A percentile compares a stretch with the other conserved stretches of the same genome.
These are phyloP conservation scores for Sarcophaga carnaria DNA, from an alignment of 2,888 invertebrate species.

Conservation along the genomic window DNA sequence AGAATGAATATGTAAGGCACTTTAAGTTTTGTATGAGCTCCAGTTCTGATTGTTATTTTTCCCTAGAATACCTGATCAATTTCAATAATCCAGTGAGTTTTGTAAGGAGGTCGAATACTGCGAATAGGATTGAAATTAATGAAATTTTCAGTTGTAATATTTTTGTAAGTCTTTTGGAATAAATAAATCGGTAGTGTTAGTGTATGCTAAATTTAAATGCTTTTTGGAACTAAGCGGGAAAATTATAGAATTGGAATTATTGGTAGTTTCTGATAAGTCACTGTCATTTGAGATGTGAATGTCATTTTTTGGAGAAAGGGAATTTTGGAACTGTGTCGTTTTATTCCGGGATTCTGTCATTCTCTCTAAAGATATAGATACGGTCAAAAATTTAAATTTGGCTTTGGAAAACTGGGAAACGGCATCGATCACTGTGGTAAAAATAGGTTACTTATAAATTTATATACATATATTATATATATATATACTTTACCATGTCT, in stretches of 20 bases:
- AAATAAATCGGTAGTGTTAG: conserved; percentile 34
- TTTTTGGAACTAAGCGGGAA: neutral
- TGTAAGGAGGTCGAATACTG: conserved; percentile 5
- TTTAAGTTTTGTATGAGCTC: conserved; percentile 36
- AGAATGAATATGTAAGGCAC: conserved; percentile 50
- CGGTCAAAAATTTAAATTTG: too few relatives aligned
- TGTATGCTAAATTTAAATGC: conserved; percentile 12
- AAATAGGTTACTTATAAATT: too few relatives aligned
- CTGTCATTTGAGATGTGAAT: neutral
- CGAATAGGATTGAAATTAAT: neutral
- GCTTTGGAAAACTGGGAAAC: too few relatives aligned
- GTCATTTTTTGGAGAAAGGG: conserved; percentile 25
- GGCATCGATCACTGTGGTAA: too few relatives aligned
- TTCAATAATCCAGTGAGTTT: conserved; percentile 31
- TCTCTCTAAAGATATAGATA: too few relatives aligned
- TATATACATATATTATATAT: too few relatives aligned
- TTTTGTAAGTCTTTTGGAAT: conserved; percentile 17
- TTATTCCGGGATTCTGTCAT: too few relatives aligned
- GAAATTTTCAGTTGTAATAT: neutral
- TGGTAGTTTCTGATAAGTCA: too few relatives aligned
- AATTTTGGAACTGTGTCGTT: neutral
- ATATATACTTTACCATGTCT: conserved; percentile 29
- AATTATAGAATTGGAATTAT: too few relatives aligned
- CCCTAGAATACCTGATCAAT: conserved; percentile 45
- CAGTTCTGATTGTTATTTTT: conserved; percentile 23